Evolutionary conservation across 2,888 invertebrate genomes (phyloP), one percentile per base, ranked within the genome.

Genomic region (Xylota segnis): DNA sequence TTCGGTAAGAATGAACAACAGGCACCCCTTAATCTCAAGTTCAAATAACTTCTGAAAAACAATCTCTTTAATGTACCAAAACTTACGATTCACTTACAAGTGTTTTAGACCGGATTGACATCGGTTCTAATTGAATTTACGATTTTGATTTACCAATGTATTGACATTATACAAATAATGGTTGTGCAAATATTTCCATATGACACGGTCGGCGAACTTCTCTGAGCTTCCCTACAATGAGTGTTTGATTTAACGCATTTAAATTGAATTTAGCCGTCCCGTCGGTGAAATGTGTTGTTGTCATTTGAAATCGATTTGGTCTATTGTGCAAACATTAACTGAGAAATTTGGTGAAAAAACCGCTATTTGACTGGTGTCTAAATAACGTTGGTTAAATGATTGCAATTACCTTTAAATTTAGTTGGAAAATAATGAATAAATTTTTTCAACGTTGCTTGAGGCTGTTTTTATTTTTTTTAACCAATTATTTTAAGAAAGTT

Each of bases 161-260:
- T 91, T 91, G 91, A 91, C 91, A 90, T 90, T 90, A 91, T 90
- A 90, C 91, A 91, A 91, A 91, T 91, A 91, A 91, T 91, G 91
- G 90, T 90, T 90, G 90, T 91, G 90, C 89, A 91, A 91, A 91
- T 90, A 91, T 90, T 90, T 88, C 72, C 66, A 59, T 68, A 87
- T 68, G 34, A 56, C 16, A 14, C 14, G 10, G 9, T 56, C 10
- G 1, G 16, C 32, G 9, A 29, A 16, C 7, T 34, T 16, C 16
- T 32, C 56, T 56, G 16, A 32, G 54, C 32, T 14, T 27, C 7
- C 27, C 27, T 29, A 27, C 52, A 52, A n/a, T 29, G 29, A n/a
- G 27, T 52, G 29, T 52, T 52, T 54, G 29, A 54, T 54, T 54
- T 54, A 52, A 52, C 12, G n/a, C n/a, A 56, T 56, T 56, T 56